Percentiles rank a stretch among this genome's conserved stretches.
Evolutionary conservation across 2,797 vertebrate genomes (phyloP).

Genomic region (Chelonia mydas): DNA sequence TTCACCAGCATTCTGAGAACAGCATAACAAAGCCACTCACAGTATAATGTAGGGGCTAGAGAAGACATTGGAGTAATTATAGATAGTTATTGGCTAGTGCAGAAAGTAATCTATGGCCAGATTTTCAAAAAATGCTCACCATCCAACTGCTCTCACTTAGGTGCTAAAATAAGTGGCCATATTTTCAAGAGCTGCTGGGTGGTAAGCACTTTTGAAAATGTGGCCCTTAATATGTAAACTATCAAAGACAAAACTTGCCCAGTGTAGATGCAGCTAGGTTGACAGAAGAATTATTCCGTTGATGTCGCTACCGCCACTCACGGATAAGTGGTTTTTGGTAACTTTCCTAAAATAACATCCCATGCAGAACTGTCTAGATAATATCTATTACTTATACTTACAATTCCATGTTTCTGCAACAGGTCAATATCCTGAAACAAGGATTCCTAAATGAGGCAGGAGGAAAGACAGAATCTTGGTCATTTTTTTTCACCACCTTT

Average conservation of each 20-base stretch:
- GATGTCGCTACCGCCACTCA: background rate
- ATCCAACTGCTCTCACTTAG: slow-evolving; percentile 59
- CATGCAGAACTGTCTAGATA: background rate
- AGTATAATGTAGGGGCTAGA: slow-evolving; percentile 46
- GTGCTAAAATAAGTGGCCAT: slow-evolving; percentile 55
- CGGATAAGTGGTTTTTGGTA: background rate
- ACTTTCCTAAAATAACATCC: background rate
- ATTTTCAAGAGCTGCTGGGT: slow-evolving; percentile 41
- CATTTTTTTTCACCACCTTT: slow-evolving; percentile 28
- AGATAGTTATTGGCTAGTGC: slow-evolving; percentile 61
- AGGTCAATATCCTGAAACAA: slow-evolving; percentile 98
- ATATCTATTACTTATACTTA: slow-evolving; percentile 82
- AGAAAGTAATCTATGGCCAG: slow-evolving; percentile 66
- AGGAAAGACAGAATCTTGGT: background rate
- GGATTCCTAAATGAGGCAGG: slow-evolving; percentile 85
- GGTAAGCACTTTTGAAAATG: slow-evolving; percentile 56
- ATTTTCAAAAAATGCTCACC: slow-evolving; percentile 65
- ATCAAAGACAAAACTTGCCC: slow-evolving; percentile 29
- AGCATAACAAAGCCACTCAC: slow-evolving; percentile 53
- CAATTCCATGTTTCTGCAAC: slow-evolving; percentile 97
- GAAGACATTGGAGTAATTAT: slow-evolving; percentile 57
- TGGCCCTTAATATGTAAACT: background rate
- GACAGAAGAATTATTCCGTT: background rate
- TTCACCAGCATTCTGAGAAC: slow-evolving; percentile 40
- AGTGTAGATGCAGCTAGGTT: background rate